phyloP scores from a whole-genome alignment of 2,797 vertebrate species.

The Ceryle rudis region DNA sequence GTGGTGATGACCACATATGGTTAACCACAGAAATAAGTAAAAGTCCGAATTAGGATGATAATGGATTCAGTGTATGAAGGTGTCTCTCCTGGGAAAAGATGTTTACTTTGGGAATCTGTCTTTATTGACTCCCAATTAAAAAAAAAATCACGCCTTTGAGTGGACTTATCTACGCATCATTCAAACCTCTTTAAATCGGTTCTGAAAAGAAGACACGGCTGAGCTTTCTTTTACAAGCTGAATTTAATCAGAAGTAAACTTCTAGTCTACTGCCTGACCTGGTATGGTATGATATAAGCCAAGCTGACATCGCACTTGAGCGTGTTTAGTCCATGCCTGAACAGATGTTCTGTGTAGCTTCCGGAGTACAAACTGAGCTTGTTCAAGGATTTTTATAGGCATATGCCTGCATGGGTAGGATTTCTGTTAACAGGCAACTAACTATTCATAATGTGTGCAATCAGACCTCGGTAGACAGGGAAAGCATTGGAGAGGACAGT shows the following conservation, averaged over 20 bases:
- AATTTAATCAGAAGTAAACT: not conserved
- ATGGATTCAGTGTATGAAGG: not conserved
- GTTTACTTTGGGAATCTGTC: not conserved
- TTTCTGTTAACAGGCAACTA: slow-evolving; percentile 58
- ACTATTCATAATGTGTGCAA: not conserved
- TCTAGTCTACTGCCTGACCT: not conserved
- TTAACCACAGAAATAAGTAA: not conserved
- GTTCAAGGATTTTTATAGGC: slow-evolving; percentile 16
- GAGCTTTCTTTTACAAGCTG: not conserved
- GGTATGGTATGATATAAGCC: not conserved
- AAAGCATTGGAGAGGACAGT: not conserved
- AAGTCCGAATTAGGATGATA: not conserved
- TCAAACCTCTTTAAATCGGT: not conserved
- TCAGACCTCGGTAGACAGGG: not conserved
- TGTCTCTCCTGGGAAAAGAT: not conserved
- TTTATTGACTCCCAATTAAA: not conserved
- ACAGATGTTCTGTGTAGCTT: not conserved
- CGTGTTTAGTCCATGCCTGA: not conserved
- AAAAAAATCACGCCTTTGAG: not conserved
- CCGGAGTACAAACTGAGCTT: slow-evolving; percentile 24
- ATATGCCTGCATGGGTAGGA: not conserved
- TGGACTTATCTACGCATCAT: not conserved
- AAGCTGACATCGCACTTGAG: not conserved
- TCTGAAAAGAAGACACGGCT: not conserved
- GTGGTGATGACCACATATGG: not conserved